These are phyloP conservation scores for Callocephalon fimbriatum DNA, from an alignment of 2,113 vertebrate species.

Conservation along the genomic window DNA sequence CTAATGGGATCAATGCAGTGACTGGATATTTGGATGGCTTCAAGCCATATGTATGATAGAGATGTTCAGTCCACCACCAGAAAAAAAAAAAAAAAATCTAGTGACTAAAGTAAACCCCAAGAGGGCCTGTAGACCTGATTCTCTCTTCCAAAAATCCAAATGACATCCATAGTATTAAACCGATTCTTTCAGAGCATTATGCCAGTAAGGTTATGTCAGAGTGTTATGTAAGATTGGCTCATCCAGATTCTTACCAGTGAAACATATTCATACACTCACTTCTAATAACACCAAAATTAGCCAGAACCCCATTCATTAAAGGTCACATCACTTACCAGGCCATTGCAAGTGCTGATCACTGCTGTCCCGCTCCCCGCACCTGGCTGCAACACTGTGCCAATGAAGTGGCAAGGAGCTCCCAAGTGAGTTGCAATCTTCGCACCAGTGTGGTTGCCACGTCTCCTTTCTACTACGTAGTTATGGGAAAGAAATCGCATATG, in stretches of 20 bases:
- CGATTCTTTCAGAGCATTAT: background rate
- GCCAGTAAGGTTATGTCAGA: background rate
- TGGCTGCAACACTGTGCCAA: conserved; percentile 78
- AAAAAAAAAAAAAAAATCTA: background rate
- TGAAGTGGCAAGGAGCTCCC: conserved; percentile 83
- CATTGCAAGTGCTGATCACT: conserved; percentile 88
- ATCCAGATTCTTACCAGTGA: background rate
- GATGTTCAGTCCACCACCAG: background rate
- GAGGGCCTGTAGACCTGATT: background rate
- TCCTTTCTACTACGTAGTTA: conserved; percentile 86
- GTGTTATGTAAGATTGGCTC: background rate
- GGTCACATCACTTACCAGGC: conserved; percentile 85
- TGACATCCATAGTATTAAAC: background rate
- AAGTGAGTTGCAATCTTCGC: conserved; percentile 57
- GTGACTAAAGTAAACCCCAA: background rate
- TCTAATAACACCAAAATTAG: background rate
- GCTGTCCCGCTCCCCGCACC: conserved; percentile 73
- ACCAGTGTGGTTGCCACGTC: conserved; percentile 76
- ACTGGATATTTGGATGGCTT: background rate
- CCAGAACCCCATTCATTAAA: background rate
- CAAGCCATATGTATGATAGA: background rate
- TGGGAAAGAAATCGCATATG: conserved; percentile 83
- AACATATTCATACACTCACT: background rate
- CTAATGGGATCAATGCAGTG: background rate
- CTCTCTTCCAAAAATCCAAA: background rate